phyloP scores from a whole-genome alignment of 2,888 invertebrate genomes.

The Protonemura montana region DNA sequence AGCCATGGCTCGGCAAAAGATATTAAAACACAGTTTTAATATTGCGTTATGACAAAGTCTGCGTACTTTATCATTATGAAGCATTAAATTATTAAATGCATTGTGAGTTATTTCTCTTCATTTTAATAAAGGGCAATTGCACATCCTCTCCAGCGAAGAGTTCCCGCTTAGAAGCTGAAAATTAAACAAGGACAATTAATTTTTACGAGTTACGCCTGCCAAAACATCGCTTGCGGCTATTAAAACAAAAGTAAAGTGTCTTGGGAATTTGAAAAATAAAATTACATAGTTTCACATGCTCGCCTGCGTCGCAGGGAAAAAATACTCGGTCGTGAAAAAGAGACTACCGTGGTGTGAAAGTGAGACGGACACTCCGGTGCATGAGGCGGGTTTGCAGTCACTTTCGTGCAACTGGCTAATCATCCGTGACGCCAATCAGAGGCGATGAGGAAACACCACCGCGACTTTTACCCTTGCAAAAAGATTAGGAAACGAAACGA shows the following conservation, averaged over 20 bases:
- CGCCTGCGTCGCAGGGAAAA: too few species aligned
- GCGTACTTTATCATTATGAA: constrained; percentile 7
- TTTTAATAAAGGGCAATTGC: background rate
- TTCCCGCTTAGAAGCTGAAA: background rate
- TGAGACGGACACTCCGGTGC: background rate
- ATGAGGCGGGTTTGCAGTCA: background rate
- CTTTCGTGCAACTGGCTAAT: background rate
- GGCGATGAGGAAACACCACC: background rate
- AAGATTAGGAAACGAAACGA: background rate
- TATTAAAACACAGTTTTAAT: background rate
- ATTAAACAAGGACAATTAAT: constrained; percentile 4
- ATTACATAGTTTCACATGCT: background rate
- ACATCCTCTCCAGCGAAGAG: background rate
- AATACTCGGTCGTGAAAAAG: background rate
- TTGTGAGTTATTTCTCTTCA: background rate
- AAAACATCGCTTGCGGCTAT: background rate
- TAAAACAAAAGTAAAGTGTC: background rate
- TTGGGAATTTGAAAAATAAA: background rate
- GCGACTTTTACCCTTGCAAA: background rate
- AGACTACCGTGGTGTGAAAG: background rate
- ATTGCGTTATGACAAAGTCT: constrained; percentile 12
- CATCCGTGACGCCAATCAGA: background rate
- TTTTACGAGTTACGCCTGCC: background rate
- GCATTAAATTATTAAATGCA: constrained; percentile 12
- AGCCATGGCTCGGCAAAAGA: background rate